Evolutionary conservation across 2,113 vertebrate genomes (phyloP), one percentile per base, ranked within the genome.

Genomic region (Uropsilus gracilis): DNA sequence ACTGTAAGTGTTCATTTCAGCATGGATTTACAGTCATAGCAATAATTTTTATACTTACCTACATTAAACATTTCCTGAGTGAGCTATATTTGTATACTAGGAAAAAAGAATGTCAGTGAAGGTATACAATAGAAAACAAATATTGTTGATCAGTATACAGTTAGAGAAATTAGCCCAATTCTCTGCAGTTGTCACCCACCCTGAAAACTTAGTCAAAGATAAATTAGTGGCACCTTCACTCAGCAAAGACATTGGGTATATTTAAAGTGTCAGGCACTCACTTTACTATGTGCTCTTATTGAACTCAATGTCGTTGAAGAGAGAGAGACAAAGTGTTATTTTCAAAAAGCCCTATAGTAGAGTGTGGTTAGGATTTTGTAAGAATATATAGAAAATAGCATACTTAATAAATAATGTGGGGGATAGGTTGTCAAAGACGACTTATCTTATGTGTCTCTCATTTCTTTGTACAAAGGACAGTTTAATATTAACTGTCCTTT

Each of bases 401-500:
- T 64, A 72, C 28, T 71, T 64, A 44, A n/a, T n/a, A 57, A 85
- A 46, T 78, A 72, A 78, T 8, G 16, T 78, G 26, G 55, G 63
- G 14, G 72, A 71, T 63, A 55, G 26, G 37, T 37, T 80, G 28
- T 86, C 63, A 80, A 42, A 90, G 72, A 64, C 50, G 87, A 72
- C 55, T 10, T 64, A 14, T 20, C 46, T 90, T 24, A 46, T 26
- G 77, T 78, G 22, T 42, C 64, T 86, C 57, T 42, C n/a, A n/a
- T 72, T 57, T 81, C 72, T 72, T 84, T 87, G 30, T 59, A 59
- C 50, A 57, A 84, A 75, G 50, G 53, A 37, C 63, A 59, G 34
- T 75, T 88, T 76, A 83, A 53, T 82, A 63, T 90, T 88, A 82
- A 94, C 34, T 84, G 20, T 73, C 83, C 55, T 64, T 92, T 84